These are phyloP conservation scores for Macrophya alboannulata DNA, from an alignment of 2,888 invertebrate species.

Conservation along the genomic window DNA sequence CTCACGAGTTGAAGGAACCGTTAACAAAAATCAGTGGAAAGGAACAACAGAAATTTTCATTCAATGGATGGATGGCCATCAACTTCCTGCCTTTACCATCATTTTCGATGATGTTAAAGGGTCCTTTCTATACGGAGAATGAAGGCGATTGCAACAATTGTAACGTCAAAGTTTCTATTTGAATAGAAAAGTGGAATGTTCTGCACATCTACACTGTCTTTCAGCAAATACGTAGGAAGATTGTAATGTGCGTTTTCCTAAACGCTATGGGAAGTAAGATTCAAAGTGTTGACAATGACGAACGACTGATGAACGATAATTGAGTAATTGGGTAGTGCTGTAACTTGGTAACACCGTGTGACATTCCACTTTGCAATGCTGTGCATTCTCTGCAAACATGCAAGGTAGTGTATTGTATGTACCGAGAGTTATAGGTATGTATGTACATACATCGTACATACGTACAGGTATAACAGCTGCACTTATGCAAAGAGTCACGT, in stretches of 20 bases:
- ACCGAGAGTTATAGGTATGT: too few relatives aligned
- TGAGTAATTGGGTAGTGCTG: neutral
- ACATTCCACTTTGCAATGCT: neutral
- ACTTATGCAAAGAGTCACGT: neutral
- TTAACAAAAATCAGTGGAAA: too few relatives aligned
- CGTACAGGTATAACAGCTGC: neutral
- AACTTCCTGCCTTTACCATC: too few relatives aligned
- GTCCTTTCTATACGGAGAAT: neutral
- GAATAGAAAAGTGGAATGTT: too few relatives aligned
- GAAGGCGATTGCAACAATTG: neutral
- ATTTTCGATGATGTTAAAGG: too few relatives aligned
- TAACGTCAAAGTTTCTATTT: too few relatives aligned
- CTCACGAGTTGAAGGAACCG: too few relatives aligned
- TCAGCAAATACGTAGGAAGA: neutral
- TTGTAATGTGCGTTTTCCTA: too few relatives aligned
- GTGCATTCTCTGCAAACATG: neutral
- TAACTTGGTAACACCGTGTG: neutral
- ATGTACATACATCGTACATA: neutral
- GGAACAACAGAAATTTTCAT: too few relatives aligned
- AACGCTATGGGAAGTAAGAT: neutral
- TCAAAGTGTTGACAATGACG: slow-evolving; percentile 20
- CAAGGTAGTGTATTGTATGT: neutral
- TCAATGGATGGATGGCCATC: too few relatives aligned
- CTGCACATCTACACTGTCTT: neutral
- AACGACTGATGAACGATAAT: slow-evolving; percentile 14